Evolutionary conservation across 2,888 invertebrate genomes (phyloP), one percentile per base, ranked within the genome.

Genomic region (Troides aeacus): DNA sequence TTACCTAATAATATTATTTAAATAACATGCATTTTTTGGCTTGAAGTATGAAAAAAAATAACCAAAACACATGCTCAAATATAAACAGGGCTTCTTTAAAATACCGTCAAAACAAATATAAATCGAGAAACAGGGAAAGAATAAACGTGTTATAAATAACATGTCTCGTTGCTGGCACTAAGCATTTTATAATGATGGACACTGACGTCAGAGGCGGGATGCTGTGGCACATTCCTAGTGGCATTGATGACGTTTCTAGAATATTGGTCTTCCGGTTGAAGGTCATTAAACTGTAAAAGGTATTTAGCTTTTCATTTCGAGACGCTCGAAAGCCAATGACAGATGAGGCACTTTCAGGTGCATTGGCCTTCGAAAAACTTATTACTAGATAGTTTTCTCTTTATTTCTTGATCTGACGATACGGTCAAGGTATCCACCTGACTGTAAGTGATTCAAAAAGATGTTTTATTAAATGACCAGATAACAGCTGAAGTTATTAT

Each of bases 151-250:
- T 62, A 68, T 59, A 68, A 63, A 59, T 68, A 68, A 50, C 58
- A 50, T 68, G 68, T 63, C 67, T 62, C 63, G 50, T 46, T 63
- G 57, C 50, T 15, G 23, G 66, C 60, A 56, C 59, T 56, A 23
- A 63, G 53, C 60, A 64, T 60, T 69, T 69, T 69, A 69, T 69
- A 61, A 69, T 69, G 50, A 69, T 61, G 64, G 64, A 64, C 56
- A 64, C 39, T 64, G 68, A 69, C 68, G 68, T 64, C 64, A 64
- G 64, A 56, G 60, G 53, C 53, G 36, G 60, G 18, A 15, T 53
- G 17, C 60, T 36, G 56, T 53, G 7, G 42, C 18, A 30, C 68
- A 56, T 64, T 64, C 64, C 21, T 59, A 12, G 36, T 23, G 58
- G 30, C 57, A 50, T 64, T 68, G 53, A n/a, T 68, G 60, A 42